These are phyloP conservation scores for Agyllia agylla DNA, from an alignment of 2,888 invertebrate species.

Conservation along the genomic window DNA sequence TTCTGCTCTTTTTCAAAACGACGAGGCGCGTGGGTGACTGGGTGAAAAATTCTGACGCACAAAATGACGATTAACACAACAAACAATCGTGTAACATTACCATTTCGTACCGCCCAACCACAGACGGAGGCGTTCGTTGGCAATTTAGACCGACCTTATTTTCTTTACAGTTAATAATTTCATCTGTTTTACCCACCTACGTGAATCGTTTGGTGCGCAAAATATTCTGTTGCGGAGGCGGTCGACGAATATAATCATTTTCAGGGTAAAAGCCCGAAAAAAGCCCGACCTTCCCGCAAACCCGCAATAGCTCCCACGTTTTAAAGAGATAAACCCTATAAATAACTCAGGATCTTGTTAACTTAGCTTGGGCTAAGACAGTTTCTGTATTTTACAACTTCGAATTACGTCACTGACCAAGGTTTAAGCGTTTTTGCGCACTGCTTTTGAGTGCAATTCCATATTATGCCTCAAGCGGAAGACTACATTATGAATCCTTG, in stretches of 20 bases:
- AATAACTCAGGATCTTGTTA: slow-evolving; percentile 11
- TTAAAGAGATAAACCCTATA: neutral
- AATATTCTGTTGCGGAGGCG: slow-evolving; percentile 83
- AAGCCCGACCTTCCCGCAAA: slow-evolving; percentile 80
- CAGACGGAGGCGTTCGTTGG: slow-evolving; percentile 82
- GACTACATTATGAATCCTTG: slow-evolving; percentile 22
- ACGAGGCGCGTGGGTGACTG: slow-evolving; percentile 10
- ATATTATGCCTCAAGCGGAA: slow-evolving; percentile 20
- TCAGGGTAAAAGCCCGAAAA: slow-evolving; percentile 81
- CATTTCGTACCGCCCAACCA: slow-evolving; percentile 79
- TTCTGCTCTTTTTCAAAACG: slow-evolving; percentile 20
- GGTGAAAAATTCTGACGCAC: slow-evolving; percentile 51
- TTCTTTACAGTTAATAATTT: slow-evolving; percentile 79
- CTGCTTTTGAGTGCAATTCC: slow-evolving; percentile 14
- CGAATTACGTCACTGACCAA: slow-evolving; percentile 20
- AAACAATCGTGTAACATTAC: slow-evolving; percentile 33
- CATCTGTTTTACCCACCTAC: slow-evolving; percentile 82
- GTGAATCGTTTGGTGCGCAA: slow-evolving; percentile 80
- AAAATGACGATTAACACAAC: slow-evolving; percentile 9
- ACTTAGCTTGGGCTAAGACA: neutral
- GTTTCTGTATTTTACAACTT: neutral
- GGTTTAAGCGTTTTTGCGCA: slow-evolving; percentile 24
- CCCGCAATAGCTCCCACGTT: slow-evolving; percentile 55
- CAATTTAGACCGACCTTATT: slow-evolving; percentile 81
- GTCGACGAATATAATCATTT: slow-evolving; percentile 80